phyloP scores from a whole-genome alignment of 2,888 invertebrate genomes.

The Xanthia togata region DNA sequence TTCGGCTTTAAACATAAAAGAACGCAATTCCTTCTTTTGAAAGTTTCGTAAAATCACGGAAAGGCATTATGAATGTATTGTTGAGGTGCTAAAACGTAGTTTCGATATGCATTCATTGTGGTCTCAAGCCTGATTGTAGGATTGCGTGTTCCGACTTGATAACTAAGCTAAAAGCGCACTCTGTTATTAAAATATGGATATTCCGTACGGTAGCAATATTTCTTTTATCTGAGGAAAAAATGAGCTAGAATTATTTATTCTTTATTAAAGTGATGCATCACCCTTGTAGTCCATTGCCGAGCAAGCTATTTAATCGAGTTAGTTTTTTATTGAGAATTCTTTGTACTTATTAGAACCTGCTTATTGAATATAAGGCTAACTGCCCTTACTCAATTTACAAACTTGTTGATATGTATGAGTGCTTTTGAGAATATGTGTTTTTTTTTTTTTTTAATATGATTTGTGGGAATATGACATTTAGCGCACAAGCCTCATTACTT shows the following conservation, averaged over 20 bases:
- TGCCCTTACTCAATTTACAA: conserved; percentile 20
- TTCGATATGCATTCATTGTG: conserved; percentile 84
- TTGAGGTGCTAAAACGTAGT: conserved; percentile 84
- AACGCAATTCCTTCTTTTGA: conserved; percentile 72
- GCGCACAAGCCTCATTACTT: not conserved
- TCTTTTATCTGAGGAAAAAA: conserved; percentile 56
- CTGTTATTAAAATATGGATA: conserved; percentile 75
- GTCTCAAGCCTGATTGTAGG: conserved; percentile 81
- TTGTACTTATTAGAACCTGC: conserved; percentile 28
- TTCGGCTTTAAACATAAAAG: conserved; percentile 61
- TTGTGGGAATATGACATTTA: conserved; percentile 18
- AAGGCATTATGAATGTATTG: conserved; percentile 75
- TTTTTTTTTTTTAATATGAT: conserved; percentile 9
- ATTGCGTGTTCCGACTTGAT: conserved; percentile 86
- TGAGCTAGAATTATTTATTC: conserved; percentile 53
- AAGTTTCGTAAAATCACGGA: conserved; percentile 74
- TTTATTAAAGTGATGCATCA: conserved; percentile 60
- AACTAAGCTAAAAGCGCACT: conserved; percentile 82
- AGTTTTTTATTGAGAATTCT: conserved; percentile 35
- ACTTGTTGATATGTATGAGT: conserved; percentile 4
- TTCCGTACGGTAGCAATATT: conserved; percentile 62
- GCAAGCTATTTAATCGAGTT: conserved; percentile 44
- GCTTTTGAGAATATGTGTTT: conserved; percentile 18
- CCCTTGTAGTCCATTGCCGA: conserved; percentile 43
- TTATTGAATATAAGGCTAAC: conserved; percentile 33